These are phyloP conservation scores for Globia sparganii DNA, from an alignment of 2,888 invertebrate genomes.

Conservation along the genomic window DNA sequence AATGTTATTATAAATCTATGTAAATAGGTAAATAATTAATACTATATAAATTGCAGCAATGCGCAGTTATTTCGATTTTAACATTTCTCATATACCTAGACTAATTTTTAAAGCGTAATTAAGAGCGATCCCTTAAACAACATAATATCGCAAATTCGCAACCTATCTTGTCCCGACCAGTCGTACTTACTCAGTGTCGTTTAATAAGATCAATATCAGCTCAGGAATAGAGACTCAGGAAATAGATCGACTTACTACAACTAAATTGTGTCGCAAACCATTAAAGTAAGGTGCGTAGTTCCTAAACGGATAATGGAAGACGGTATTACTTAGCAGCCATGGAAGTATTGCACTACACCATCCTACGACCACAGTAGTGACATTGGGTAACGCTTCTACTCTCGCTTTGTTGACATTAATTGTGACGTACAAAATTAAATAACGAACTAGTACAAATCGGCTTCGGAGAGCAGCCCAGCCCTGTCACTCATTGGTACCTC, in stretches of 20 bases:
- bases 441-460: background rate
- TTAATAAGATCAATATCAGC: background rate
- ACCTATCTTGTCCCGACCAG: background rate
- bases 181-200: background rate
- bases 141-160: background rate
- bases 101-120: background rate
- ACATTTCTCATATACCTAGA: background rate
- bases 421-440: background rate
- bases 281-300: background rate
- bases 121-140: background rate
- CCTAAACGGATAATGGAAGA: too few relatives aligned
- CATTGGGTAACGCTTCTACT: background rate
- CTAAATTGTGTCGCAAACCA: background rate
- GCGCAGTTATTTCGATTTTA: slow-evolving; percentile 8
- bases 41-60: slow-evolving; percentile 5
- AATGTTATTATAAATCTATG: slow-evolving; percentile 6
- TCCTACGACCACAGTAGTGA: background rate
- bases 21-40: background rate
- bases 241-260: background rate
- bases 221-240: too few relatives aligned
- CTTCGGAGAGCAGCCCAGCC: background rate
- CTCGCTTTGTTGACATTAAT: background rate
- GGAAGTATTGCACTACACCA: background rate
- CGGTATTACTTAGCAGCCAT: background rate
- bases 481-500: background rate